Conservation (phyloP, 1,140 invertebrate species). For the Orussus abietinus region DNA sequence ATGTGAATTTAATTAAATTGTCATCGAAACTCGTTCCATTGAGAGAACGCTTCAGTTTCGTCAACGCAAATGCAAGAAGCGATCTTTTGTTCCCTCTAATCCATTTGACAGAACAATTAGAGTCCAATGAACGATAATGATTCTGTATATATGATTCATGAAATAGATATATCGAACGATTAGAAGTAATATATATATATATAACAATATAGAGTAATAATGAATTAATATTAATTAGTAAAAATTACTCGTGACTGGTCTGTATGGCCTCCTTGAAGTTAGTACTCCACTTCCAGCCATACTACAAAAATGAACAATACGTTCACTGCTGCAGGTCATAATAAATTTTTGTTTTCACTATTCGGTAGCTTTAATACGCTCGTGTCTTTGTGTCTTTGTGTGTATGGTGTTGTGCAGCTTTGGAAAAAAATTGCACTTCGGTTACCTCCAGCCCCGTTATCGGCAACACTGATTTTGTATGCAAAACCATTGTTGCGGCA, state of each 20-base stretch:
- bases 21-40: too few relatives aligned
- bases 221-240: constrained; percentile 45
- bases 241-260: constrained; percentile 65
- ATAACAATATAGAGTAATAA: constrained; percentile 34
- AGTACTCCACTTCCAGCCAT: constrained; percentile 90
- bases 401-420: constrained; percentile 3
- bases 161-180: constrained; percentile 37
- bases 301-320: constrained; percentile 60
- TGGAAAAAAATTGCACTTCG: constrained; percentile 7
- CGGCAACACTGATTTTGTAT: constrained; percentile 10
- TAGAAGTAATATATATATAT: constrained; percentile 32
- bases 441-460: constrained; percentile 1
- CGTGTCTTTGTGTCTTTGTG: constrained; percentile 4
- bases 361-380: constrained; percentile 5
- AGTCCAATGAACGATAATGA: constrained; percentile 28
- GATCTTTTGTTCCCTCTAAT: not conserved
- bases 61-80: not conserved
- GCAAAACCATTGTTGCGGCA: constrained; percentile 18
- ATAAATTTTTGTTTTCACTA: constrained; percentile 6
- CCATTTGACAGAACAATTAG: constrained; percentile 30
- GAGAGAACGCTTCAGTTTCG: too few relatives aligned
- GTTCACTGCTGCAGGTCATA: constrained; percentile 41
- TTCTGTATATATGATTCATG: constrained; percentile 26
- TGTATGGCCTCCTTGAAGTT: constrained; percentile 90
- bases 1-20: too few relatives aligned